Evolutionary conservation across 2,888 invertebrate species (phyloP).

Genomic region (Cheilosia pagana): DNA sequence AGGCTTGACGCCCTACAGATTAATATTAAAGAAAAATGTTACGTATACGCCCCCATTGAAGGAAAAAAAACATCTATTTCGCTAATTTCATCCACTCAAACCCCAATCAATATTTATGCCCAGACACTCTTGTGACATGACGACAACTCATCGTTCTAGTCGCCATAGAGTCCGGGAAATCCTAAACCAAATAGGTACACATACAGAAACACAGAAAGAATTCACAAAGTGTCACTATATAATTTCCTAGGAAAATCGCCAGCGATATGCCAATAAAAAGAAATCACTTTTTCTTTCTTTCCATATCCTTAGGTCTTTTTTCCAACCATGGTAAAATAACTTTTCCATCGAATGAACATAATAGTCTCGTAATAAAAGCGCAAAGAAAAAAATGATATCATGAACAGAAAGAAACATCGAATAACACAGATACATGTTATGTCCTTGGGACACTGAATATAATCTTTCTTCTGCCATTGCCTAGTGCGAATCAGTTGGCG

Average conservation of each 20-base stretch:
- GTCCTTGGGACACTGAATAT: background rate
- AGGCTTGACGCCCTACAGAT: background rate
- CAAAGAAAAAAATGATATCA: background rate
- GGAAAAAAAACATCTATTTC: background rate
- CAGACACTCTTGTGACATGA: background rate
- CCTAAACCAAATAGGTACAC: background rate
- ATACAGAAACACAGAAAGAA: background rate
- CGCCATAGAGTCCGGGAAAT: background rate
- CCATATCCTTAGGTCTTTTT: background rate
- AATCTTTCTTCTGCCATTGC: background rate
- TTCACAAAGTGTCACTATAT: background rate
- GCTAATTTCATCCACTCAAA: background rate
- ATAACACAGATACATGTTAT: background rate
- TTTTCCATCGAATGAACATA: constrained; percentile 13
- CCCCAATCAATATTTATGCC: background rate
- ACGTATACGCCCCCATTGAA: constrained; percentile 29
- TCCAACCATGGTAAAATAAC: background rate
- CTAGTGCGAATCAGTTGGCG: background rate
- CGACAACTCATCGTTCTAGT: background rate
- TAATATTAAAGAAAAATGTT: constrained; percentile 14
- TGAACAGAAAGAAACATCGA: background rate
- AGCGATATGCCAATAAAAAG: constrained; percentile 1
- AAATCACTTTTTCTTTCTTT: constrained; percentile 2
- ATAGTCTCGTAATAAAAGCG: background rate
- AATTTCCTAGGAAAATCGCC: background rate